Evolutionary conservation across 2,888 invertebrate genomes (phyloP), one percentile per base, ranked within the genome.

Genomic region (Dasysyrphus tricinctus): DNA sequence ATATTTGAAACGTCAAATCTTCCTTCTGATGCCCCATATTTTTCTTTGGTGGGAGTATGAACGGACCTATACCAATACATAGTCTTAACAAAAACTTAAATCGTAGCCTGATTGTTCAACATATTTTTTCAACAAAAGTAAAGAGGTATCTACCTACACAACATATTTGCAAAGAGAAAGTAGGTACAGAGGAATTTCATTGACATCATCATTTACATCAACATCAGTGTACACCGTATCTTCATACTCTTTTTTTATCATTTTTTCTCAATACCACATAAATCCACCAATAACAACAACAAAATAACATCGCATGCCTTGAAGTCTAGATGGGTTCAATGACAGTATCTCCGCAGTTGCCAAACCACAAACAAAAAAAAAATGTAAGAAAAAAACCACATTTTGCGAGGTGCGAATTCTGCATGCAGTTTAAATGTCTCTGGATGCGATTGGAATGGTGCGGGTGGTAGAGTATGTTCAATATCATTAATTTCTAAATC

Each of bases 321-420:
- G 56, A 59, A 85, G 78, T 73, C 78, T 78, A 74, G 75, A 78
- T 54, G 78, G 61, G 86, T 86, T 86, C 86, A 86, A 75, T 81
- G 86, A 86, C 86, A 86, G 59, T 70, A 6, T 61, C 24, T 54
- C 47, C 3, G 49, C 8, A 54, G 51, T 29, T 11, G 51, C 69
- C 69, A 29, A 69, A 72, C 57, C 57, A 57, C 57, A 72, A 44
- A 24, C 24, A 24, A 24, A 24, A 24, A 24, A 24, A 3, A 32
- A 47, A n/a, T n/a, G n/a, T n/a, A 37, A n/a, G 12, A 39, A 61
- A 61, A 39, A 65, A 65, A 69, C 69, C 34, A 56, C 72, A 56
- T 24, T 34, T 57, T 3, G 72, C 39, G 57, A 69, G 69, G 69
- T 69, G 69, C 39, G 54, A 69, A 54, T 69, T 54, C 29, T 24